phyloP scores from a whole-genome alignment of 2,888 invertebrate genomes.

The Caradrina kadenii region DNA sequence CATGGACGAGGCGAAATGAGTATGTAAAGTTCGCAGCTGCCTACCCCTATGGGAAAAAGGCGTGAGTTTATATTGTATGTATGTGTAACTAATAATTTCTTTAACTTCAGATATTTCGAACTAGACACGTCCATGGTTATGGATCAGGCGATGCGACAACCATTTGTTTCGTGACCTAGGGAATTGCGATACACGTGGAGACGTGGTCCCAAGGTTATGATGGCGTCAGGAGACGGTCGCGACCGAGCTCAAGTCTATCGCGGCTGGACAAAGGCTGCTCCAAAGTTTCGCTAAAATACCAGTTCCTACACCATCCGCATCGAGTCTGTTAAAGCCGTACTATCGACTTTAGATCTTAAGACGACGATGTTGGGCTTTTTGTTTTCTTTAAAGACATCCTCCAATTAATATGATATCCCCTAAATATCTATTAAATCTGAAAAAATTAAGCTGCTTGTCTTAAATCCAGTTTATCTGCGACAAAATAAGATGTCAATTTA shows the following conservation, averaged over 20 bases:
- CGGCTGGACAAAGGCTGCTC: not conserved
- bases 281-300: not conserved
- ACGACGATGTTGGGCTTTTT: no score
- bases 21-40: no score
- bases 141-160: not conserved
- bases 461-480: no score
- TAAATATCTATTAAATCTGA: no score
- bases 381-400: no score
- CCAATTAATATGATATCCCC: no score
- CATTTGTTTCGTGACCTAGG: conserved; percentile 9
- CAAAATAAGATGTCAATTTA: no score
- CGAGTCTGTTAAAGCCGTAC: not conserved
- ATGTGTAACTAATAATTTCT: not conserved
- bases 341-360: no score
- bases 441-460: no score
- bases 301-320: not conserved
- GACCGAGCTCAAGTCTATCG: not conserved
- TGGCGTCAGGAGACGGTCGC: conserved; percentile 5
- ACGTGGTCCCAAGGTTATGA: conserved; percentile 15
- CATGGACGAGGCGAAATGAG: no score
- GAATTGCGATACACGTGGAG: not conserved
- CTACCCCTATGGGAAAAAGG: no score
- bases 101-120: not conserved
- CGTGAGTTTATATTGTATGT: no score
- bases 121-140: not conserved